Evolutionary conservation across 2,888 invertebrate genomes (phyloP).

Genomic region (Pammene fasciana): DNA sequence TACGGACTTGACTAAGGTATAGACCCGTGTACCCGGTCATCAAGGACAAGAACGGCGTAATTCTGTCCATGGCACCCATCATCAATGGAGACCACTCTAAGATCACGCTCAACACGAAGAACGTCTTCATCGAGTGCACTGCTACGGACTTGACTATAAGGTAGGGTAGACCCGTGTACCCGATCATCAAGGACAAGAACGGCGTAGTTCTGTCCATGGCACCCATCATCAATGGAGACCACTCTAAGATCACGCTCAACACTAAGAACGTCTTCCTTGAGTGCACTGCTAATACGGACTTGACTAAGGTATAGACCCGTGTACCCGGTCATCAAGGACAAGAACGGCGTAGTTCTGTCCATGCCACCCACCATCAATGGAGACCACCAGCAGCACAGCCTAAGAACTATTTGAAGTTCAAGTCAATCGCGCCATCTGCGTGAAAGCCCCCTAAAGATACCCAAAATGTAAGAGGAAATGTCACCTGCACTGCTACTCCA

Average conservation of each 20-base stretch:
- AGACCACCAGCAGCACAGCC: background rate
- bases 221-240: background rate
- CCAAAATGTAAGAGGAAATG: no score
- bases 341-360: no score
- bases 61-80: conserved; percentile 98
- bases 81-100: conserved; percentile 98
- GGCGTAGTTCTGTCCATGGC: conserved; percentile 90
- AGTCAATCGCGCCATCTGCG: no score
- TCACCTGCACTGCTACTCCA: no score
- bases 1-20: conserved; percentile 58
- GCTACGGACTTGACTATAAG: conserved; percentile 95
- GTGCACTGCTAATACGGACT: no score
- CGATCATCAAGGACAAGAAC: conserved; percentile 96
- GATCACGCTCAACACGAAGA: conserved; percentile 95
- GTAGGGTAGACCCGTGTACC: conserved; percentile 93
- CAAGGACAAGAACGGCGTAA: conserved; percentile 93
- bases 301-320: no score
- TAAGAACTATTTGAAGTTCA: no score
- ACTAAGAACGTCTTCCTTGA: no score
- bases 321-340: no score
- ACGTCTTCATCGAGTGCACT: conserved; percentile 99
- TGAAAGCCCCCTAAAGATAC: no score
- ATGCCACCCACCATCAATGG: background rate
- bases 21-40: conserved; percentile 98
- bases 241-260: no score